Percentiles rank a stretch among this genome's conserved stretches.
Evolutionary conservation across 2,113 vertebrate species (phyloP).

Genomic region (Clupea harengus): DNA sequence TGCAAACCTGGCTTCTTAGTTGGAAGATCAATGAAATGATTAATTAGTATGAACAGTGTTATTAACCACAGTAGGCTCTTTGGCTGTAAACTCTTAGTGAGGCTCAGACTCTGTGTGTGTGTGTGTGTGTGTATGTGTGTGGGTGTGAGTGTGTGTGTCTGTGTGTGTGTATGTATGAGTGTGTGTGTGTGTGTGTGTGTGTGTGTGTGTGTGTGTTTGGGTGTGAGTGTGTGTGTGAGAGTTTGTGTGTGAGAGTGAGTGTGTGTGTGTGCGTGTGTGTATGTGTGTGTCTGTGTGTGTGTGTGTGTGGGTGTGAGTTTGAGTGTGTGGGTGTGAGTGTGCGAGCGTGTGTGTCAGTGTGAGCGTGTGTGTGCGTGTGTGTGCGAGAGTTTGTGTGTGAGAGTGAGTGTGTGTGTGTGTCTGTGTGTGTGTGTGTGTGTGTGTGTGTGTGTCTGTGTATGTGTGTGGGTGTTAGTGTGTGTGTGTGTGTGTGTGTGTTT

Average conservation of each 20-base stretch:
- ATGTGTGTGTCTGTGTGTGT: not conserved
- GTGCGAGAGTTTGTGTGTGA: not conserved
- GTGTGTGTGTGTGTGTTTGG: not conserved
- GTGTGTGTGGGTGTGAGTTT: not conserved
- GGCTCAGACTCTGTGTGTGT: not conserved
- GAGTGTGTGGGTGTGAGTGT: not conserved
- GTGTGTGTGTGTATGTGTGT: not conserved
- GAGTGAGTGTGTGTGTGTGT: not conserved
- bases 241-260: not conserved
- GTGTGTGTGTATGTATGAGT: not conserved
- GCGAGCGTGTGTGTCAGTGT: not conserved
- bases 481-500: not conserved
- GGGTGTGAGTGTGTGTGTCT: not conserved
- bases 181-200: not conserved
- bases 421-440: not conserved
- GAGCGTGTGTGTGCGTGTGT: not conserved
- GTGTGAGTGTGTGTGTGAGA: not conserved
- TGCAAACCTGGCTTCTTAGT: not conserved
- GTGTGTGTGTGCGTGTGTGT: not conserved
- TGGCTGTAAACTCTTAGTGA: no score
- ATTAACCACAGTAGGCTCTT: conserved; percentile 34
- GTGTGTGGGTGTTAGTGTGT: not conserved
- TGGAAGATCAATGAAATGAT: conserved; percentile 41
- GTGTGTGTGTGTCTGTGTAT: not conserved
- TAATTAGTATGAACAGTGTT: conserved; percentile 45